These are phyloP conservation scores for Parnassius orleans DNA, from an alignment of 2,888 invertebrate species.

Conservation along the genomic window DNA sequence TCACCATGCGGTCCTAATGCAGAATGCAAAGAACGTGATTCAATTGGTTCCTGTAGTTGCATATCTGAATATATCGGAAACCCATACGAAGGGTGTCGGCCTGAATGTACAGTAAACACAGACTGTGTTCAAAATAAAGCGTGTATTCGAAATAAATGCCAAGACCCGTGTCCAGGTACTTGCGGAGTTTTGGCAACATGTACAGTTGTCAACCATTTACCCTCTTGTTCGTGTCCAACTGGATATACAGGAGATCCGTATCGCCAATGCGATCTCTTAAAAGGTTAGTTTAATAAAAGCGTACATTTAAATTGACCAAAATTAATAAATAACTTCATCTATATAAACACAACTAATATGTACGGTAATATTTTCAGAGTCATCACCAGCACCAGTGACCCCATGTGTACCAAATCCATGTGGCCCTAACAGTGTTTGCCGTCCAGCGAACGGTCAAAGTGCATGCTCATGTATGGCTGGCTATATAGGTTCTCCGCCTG, in stretches of 20 bases:
- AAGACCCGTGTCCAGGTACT: conserved; percentile 89
- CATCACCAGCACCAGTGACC: conserved; percentile 59
- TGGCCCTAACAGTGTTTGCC: conserved; percentile 88
- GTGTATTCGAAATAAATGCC: conserved; percentile 87
- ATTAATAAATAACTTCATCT: neutral
- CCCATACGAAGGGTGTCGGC: conserved; percentile 89
- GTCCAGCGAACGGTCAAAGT: conserved; percentile 85
- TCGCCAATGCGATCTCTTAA: conserved; percentile 74
- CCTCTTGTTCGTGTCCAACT: conserved; percentile 83
- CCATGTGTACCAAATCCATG: conserved; percentile 88
- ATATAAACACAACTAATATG: neutral
- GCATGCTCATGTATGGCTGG: conserved; percentile 87
- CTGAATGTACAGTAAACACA: conserved; percentile 86
- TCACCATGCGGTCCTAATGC: conserved; percentile 85
- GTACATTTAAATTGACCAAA: neutral
- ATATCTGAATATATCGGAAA: conserved; percentile 87
- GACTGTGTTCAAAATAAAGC: conserved; percentile 86
- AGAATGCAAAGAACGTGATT: conserved; percentile 80
- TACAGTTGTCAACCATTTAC: conserved; percentile 85
- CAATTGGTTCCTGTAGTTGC: conserved; percentile 85
- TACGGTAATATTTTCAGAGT: conserved; percentile 48
- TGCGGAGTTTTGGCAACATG: conserved; percentile 88
- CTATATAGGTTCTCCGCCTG: conserved; percentile 87
- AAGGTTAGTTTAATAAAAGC: conserved; percentile 44
- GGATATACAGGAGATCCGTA: conserved; percentile 89